Evolutionary conservation across 2,113 vertebrate genomes (phyloP).

Genomic region (Oxygymnocypris stewartii): DNA sequence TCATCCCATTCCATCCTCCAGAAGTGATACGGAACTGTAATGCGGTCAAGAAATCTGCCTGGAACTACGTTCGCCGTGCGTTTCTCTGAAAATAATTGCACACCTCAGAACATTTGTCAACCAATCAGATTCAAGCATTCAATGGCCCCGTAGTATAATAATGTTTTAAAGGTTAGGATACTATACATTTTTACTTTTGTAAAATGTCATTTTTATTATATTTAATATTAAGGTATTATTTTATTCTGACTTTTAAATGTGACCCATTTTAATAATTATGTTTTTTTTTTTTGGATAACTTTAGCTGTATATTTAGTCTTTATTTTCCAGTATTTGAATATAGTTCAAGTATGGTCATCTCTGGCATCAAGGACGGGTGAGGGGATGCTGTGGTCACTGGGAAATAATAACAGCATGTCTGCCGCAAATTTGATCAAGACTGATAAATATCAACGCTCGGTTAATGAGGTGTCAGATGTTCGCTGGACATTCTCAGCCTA

Average conservation of each 20-base stretch:
- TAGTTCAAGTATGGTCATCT: not conserved
- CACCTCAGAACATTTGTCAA: no score
- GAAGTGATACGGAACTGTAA: no score
- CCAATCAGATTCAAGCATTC: no score
- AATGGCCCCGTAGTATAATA: no score
- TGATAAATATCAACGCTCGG: slow-evolving; percentile 77
- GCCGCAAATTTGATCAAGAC: slow-evolving; percentile 77
- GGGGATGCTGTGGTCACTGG: slow-evolving; percentile 73
- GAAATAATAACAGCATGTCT: slow-evolving; percentile 74
- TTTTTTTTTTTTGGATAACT: no score
- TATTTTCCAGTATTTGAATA: not conserved
- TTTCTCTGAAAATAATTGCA: no score
- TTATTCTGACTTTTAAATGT: no score
- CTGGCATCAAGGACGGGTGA: slow-evolving; percentile 68
- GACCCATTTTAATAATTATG: no score
- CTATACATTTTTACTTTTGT: no score
- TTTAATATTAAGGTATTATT: not conserved
- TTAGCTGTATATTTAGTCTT: not conserved
- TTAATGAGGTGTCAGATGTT: slow-evolving; percentile 77
- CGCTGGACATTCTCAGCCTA: slow-evolving; percentile 55
- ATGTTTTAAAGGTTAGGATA: no score
- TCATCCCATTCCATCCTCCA: slow-evolving; percentile 60
- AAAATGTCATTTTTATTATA: not conserved
- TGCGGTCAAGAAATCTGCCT: no score
- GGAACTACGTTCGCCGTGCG: no score